Base-by-base conservation (phyloP, 2,888 invertebrate species). In the Eupithecia insigniata region DNA sequence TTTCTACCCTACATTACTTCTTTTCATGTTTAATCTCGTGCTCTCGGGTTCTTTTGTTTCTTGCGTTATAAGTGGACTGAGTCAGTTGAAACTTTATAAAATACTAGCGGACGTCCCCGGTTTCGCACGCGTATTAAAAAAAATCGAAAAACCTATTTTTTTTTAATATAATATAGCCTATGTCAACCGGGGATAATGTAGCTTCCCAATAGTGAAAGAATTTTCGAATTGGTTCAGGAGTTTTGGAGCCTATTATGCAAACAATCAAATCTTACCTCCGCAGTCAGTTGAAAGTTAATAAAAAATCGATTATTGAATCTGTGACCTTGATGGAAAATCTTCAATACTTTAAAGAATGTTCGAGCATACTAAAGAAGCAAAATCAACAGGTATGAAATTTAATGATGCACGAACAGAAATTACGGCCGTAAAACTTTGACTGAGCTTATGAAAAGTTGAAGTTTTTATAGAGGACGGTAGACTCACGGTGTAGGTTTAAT, bases 351-450 rank as follows among this genome's bases (percentile, higher is more conserved):
- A 30, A 60, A 39, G 34, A 71, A 67, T 67, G 51, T 71, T 71
- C 28, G 51, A 66, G 61, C 36, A 55, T 60, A 62, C 36, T 36
- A 4, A 68, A 67, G 18, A 16, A 55, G 58, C 46, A 61, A 66
- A 70, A 65, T 71, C 67, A 70, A 73, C 70, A 69, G 66, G 66
- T 62, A 70, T 66, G n/a, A 68, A 68, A 74, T 66, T 71, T 55
- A 69, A 69, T 68, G 60, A 73, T 26, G 18, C 68, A 43, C 60
- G 64, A 32, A 61, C 16, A 30, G 16, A 58, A 73, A 61, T 70
- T 62, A 69, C 51, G 67, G 46, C 65, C 16, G n/a, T n/a, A n/a
- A n/a, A 71, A 73, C 60, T 66, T 71, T n/a, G 28, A 43, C 36
- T 64, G 26, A 32, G n/a, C 69, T 43, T 66, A 39, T 60, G 55